Evolutionary conservation across 2,113 vertebrate genomes (phyloP).

Genomic region (Balaeniceps rex): DNA sequence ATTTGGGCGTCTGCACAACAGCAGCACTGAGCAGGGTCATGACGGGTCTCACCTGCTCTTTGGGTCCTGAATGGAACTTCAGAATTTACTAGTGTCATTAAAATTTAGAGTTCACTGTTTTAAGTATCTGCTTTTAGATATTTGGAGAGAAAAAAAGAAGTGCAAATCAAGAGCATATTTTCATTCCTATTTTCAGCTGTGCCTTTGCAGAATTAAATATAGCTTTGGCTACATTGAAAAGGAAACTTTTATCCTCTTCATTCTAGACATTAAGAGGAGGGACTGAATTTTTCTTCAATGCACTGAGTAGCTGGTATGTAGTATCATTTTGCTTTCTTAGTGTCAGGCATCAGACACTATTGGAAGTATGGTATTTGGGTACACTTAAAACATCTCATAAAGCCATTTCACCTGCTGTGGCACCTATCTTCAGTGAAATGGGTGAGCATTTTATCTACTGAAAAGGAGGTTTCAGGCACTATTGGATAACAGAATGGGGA

Average conservation of each 20-base stretch:
- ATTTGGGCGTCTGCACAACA: neutral
- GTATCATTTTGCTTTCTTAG: neutral
- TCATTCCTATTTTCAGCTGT: neutral
- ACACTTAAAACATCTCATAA: neutral
- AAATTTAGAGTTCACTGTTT: neutral
- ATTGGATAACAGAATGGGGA: fast-evolving
- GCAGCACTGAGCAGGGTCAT: neutral
- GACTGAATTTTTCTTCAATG: neutral
- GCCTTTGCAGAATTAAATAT: neutral
- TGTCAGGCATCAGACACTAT: neutral
- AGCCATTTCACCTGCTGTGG: neutral
- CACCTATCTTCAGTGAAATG: neutral
- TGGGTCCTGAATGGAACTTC: neutral
- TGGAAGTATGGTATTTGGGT: neutral
- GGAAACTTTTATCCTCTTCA: neutral
- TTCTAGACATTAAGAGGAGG: neutral
- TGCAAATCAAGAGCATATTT: neutral
- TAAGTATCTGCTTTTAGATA: neutral
- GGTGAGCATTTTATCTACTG: neutral
- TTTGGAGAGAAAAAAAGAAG: neutral
- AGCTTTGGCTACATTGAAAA: neutral
- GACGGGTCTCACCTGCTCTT: neutral
- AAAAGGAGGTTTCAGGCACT: neutral
- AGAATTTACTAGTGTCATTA: neutral
- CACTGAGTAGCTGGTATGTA: neutral